Evolutionary conservation across 2,113 vertebrate species (phyloP).

Genomic region (Noturus placidus): DNA sequence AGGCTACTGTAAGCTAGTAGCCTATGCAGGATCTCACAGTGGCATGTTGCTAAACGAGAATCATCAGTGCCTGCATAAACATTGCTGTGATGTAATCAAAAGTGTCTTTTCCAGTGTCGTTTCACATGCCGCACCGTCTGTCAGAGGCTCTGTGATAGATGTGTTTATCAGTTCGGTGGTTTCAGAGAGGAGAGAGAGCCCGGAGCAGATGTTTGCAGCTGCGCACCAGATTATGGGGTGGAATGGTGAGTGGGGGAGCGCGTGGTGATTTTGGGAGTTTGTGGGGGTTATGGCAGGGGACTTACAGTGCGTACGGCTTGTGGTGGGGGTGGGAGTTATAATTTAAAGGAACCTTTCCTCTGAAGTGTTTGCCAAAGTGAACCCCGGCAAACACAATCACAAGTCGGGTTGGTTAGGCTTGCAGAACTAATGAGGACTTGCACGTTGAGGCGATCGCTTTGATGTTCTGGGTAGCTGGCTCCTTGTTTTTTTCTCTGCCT

Average conservation of each 20-base stretch:
- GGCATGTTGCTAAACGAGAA: slow-evolving; percentile 14
- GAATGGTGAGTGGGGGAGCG: slow-evolving; percentile 68
- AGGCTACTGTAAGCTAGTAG: slow-evolving; percentile 14
- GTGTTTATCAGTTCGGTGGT: slow-evolving; percentile 73
- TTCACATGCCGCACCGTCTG: slow-evolving; percentile 55
- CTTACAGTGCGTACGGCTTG: slow-evolving; percentile 61
- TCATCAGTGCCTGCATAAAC: slow-evolving; percentile 31
- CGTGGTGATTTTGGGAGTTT: slow-evolving; percentile 65
- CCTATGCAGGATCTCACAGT: slow-evolving; percentile 16
- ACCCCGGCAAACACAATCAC: slow-evolving; percentile 80
- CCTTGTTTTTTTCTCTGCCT: slow-evolving; percentile 71
- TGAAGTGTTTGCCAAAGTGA: slow-evolving; percentile 78
- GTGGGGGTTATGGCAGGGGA: slow-evolving; percentile 66
- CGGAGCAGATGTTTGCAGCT: slow-evolving; percentile 77
- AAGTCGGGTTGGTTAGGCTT: slow-evolving; percentile 77
- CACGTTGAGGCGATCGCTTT: slow-evolving; percentile 72
- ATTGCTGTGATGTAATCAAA: slow-evolving; percentile 52
- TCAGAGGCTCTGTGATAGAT: slow-evolving; percentile 68
- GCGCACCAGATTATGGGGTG: slow-evolving; percentile 78
- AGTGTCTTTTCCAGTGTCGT: slow-evolving; percentile 55
- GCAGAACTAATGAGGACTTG: slow-evolving; percentile 81
- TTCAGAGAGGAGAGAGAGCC: slow-evolving; percentile 56
- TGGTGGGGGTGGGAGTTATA: slow-evolving; percentile 66
- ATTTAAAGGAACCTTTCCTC: slow-evolving; percentile 78
- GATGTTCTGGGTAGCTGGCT: slow-evolving; percentile 81